Evolutionary conservation across 2,888 invertebrate genomes (phyloP).

Genomic region (Acleris holmiana): DNA sequence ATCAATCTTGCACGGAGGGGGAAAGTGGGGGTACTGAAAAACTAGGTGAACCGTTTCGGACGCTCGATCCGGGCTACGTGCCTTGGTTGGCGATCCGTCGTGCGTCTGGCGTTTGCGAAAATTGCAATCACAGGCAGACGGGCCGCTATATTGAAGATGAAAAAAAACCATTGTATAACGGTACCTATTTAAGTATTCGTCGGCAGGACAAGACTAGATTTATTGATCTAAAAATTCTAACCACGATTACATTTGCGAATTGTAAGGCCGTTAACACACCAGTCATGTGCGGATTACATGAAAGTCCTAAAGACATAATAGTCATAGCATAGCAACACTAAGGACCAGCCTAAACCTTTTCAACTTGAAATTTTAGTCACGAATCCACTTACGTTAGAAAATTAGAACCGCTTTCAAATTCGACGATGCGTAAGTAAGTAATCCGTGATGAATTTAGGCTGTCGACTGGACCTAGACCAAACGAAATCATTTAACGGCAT

Average conservation of each 20-base stretch:
- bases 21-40: constrained; percentile 60
- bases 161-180: constrained; percentile 20
- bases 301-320: neutral
- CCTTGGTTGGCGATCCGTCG: constrained; percentile 47
- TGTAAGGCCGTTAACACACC: neutral
- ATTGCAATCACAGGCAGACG: constrained; percentile 33
- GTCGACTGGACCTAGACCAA: neutral
- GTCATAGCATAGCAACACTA: neutral
- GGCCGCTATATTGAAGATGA: constrained; percentile 8
- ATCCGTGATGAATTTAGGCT: too few species aligned
- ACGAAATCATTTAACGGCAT: neutral
- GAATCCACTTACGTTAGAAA: neutral
- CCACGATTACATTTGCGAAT: constrained; percentile 27
- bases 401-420: neutral
- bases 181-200: constrained; percentile 24
- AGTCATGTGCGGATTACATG: neutral
- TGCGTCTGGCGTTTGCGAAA: constrained; percentile 30
- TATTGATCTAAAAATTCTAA: constrained; percentile 21
- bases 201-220: constrained; percentile 13
- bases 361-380: neutral
- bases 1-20: constrained; percentile 82
- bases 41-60: constrained; percentile 78
- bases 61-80: constrained; percentile 57
- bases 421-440: too few species aligned
- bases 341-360: neutral